phyloP scores from a whole-genome alignment of 2,113 vertebrate genomes.

The Dendrocopos noguchii region DNA sequence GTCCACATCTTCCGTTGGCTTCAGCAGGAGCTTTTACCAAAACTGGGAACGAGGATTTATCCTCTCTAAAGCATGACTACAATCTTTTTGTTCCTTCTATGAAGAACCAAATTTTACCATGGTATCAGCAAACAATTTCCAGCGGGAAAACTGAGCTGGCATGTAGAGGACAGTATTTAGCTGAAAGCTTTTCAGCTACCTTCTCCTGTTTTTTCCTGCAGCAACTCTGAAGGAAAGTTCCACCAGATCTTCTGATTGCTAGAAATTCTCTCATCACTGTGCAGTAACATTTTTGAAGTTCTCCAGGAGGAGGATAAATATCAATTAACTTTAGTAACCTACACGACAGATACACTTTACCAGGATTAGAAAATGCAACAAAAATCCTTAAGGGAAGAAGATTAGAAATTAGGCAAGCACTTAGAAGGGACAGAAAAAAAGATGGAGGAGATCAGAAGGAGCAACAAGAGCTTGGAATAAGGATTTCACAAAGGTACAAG shows the following conservation, averaged over 20 bases:
- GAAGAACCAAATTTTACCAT: background rate
- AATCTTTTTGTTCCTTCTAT: background rate
- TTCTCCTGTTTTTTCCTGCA: background rate
- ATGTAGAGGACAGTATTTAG: background rate
- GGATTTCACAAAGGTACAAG: background rate
- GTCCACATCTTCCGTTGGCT: background rate
- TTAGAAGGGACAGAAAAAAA: background rate
- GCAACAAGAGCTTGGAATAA: background rate
- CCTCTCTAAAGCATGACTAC: background rate
- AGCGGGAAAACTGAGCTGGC: background rate
- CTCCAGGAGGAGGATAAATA: background rate
- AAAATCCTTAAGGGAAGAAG: background rate
- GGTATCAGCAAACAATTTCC: background rate
- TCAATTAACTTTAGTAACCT: background rate
- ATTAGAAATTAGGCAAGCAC: background rate
- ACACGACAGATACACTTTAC: background rate
- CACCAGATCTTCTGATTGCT: background rate
- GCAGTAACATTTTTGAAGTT: background rate
- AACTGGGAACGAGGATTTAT: constrained; percentile 14
- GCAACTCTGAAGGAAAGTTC: background rate
- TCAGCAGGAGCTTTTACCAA: background rate
- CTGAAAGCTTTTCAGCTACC: background rate
- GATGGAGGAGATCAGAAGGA: background rate
- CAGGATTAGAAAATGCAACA: background rate
- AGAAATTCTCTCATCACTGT: background rate